These are phyloP conservation scores for Drosophila littoralis DNA, from an alignment of 1,140 invertebrate genomes.

Conservation along the genomic window DNA sequence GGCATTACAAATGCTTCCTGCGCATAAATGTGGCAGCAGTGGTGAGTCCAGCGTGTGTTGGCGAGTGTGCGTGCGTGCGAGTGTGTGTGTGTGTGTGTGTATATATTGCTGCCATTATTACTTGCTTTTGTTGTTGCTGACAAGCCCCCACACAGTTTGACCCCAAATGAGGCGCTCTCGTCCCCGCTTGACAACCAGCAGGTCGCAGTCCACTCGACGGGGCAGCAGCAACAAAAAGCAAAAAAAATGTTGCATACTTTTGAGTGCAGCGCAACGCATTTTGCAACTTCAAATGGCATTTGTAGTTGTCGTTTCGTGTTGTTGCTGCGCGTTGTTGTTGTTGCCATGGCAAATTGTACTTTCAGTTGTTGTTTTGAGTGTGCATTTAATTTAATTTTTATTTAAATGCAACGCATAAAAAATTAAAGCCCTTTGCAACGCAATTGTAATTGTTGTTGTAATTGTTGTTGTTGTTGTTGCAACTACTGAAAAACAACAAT, in stretches of 20 bases:
- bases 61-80: neutral
- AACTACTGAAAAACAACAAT: neutral
- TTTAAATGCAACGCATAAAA: slow-evolving; percentile 72
- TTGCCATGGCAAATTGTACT: slow-evolving; percentile 29
- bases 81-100: slow-evolving; percentile 15
- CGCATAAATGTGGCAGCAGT: slow-evolving; percentile 78
- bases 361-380: slow-evolving; percentile 42
- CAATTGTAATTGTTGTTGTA: slow-evolving; percentile 23
- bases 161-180: slow-evolving; percentile 30
- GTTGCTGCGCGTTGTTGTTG: slow-evolving; percentile 31
- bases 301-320: slow-evolving; percentile 31
- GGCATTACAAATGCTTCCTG: slow-evolving; percentile 79
- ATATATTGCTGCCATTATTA: slow-evolving; percentile 56
- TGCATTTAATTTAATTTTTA: slow-evolving; percentile 75
- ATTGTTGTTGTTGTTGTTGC: neutral
- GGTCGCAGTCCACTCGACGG: neutral
- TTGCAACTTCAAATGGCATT: slow-evolving; percentile 73
- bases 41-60: slow-evolving; percentile 3
- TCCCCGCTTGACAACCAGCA: slow-evolving; percentile 1
- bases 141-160: slow-evolving; percentile 53
- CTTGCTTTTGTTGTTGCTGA: slow-evolving; percentile 45
- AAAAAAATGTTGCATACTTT: slow-evolving; percentile 65
- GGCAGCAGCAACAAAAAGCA: slow-evolving; percentile 24
- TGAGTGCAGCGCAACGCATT: slow-evolving; percentile 73
- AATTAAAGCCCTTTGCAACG: slow-evolving; percentile 44